These are phyloP conservation scores for Thereva nobilitata DNA, from an alignment of 2,888 invertebrate genomes.

Conservation along the genomic window DNA sequence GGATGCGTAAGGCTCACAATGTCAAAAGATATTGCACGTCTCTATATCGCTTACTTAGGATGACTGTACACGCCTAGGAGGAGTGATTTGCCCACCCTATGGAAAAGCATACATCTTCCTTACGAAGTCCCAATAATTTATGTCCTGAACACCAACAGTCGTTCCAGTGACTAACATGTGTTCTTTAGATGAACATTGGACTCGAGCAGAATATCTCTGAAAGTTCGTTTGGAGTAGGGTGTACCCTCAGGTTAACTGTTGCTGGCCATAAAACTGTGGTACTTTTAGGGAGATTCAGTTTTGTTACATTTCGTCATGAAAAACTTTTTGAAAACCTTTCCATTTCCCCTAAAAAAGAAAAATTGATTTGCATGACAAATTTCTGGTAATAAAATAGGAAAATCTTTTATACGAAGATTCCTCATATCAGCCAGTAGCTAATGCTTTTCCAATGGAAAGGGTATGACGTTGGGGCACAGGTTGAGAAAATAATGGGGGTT, in stretches of 20 bases:
- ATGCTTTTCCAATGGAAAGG: no score
- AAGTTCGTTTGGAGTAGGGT: constrained; percentile 21
- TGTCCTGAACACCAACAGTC: constrained; percentile 23
- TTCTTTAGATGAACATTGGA: constrained; percentile 8
- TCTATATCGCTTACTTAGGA: constrained; percentile 15
- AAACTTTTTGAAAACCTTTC: no score
- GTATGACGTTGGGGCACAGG: no score
- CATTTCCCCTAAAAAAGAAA: no score
- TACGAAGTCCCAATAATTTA: constrained; percentile 30
- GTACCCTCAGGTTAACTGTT: constrained; percentile 1
- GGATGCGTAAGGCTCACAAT: constrained; percentile 31
- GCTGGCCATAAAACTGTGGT: constrained; percentile 1
- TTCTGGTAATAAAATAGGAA: no score
- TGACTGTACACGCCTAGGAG: constrained; percentile 1
- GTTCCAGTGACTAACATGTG: constrained; percentile 18
- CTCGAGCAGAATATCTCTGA: constrained; percentile 16
- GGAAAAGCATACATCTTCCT: constrained; percentile 14
- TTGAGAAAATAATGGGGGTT: no score
- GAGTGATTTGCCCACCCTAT: constrained; percentile 8
- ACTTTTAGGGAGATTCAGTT: no score
- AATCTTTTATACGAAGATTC: no score
- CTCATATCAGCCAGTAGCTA: no score
- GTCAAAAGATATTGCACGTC: constrained; percentile 23
- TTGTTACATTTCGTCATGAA: no score
- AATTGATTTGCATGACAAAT: no score